A percentile compares a stretch with the other conserved stretches of the same genome.
Conservation (phyloP, 2,113 vertebrate genomes). For the Tachuris rubrigastra region DNA sequence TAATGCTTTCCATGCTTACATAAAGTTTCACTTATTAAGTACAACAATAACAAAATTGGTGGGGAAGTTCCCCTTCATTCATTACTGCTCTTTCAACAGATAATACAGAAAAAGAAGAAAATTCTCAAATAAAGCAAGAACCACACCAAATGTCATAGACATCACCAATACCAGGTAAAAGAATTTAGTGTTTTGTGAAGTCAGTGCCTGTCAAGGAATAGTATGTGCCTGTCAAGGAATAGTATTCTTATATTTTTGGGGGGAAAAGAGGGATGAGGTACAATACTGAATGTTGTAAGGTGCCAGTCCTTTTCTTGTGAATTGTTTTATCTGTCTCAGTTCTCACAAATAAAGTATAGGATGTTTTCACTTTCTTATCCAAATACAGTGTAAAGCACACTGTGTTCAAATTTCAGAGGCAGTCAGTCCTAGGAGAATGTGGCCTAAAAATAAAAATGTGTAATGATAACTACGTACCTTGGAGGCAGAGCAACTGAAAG, state of each 20-base stretch:
- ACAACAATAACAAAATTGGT: neutral
- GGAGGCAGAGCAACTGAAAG: neutral
- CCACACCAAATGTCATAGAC: conserved; percentile 72
- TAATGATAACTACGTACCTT: neutral
- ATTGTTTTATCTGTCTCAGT: neutral
- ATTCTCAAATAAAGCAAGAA: conserved; percentile 72
- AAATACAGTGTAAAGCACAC: neutral
- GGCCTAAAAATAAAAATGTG: neutral
- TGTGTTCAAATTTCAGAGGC: neutral
- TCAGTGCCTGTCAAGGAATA: neutral
- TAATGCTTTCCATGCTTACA: neutral
- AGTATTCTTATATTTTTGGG: neutral
- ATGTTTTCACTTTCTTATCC: neutral
- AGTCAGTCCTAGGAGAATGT: neutral
- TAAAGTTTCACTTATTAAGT: neutral
- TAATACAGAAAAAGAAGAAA: conserved; percentile 58
- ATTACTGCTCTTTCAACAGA: conserved; percentile 49
- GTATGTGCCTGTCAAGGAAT: neutral
- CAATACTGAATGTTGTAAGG: neutral
- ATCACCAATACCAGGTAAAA: conserved; percentile 55
- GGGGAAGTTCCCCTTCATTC: neutral
- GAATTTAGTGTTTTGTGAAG: neutral
- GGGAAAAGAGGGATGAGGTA: neutral
- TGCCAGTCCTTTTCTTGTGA: neutral
- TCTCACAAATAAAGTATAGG: neutral